Evolutionary conservation across 2,888 invertebrate species (phyloP).

Genomic region (Meta bourneti): DNA sequence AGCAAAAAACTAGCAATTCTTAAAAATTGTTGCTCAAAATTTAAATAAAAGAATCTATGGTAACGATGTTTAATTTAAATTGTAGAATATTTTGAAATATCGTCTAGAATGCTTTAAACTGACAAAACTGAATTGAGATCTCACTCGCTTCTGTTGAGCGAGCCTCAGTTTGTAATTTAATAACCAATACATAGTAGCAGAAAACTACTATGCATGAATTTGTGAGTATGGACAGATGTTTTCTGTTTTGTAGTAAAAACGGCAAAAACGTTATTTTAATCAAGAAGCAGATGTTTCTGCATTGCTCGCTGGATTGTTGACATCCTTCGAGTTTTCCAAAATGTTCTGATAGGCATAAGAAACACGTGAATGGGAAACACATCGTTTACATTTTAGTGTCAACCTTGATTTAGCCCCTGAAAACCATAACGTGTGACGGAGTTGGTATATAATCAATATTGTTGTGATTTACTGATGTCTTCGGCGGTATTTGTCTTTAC

Average conservation of each 20-base stretch:
- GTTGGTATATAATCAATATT: conserved; percentile 10
- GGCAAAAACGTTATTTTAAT: conserved; percentile 41
- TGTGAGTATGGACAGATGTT: conserved; percentile 70
- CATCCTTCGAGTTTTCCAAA: background rate
- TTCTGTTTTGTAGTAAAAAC: conserved; percentile 53
- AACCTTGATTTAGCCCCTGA: conserved; percentile 8
- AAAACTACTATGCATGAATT: conserved; percentile 38
- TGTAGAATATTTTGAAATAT: no score
- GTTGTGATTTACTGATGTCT: background rate
- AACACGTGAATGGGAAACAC: background rate
- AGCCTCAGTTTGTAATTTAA: background rate
- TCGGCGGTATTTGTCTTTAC: background rate
- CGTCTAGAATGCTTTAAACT: no score
- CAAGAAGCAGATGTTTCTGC: conserved; percentile 60
- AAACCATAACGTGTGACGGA: conserved; percentile 51
- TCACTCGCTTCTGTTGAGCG: background rate
- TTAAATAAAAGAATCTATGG: no score
- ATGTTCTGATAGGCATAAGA: conserved; percentile 2
- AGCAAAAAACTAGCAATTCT: background rate
- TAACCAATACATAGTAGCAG: background rate
- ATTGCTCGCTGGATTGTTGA: conserved; percentile 20
- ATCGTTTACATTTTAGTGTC: background rate
- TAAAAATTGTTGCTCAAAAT: background rate
- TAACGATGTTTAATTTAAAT: no score
- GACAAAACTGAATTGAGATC: no score